phyloP scores from a whole-genome alignment of 2,113 vertebrate genomes.

The Saccopteryx leptura region DNA sequence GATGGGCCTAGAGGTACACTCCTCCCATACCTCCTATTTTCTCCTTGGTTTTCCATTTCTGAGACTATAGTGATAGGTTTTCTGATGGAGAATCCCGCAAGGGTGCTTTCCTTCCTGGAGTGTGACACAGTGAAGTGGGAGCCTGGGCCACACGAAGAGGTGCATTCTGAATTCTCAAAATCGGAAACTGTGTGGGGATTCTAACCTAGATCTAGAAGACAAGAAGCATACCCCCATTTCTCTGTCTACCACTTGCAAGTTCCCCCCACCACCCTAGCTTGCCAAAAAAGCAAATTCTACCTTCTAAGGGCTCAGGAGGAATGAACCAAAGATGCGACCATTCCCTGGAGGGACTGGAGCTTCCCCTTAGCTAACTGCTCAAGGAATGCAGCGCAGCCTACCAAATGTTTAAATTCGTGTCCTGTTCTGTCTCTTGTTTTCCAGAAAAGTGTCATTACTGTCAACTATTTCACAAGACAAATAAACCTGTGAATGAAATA shows the following conservation, averaged over 20 bases:
- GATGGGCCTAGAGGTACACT: neutral
- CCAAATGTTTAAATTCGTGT: constrained; percentile 73
- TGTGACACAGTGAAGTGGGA: neutral
- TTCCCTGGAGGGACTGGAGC: neutral
- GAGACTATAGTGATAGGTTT: constrained; percentile 39
- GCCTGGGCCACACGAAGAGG: neutral
- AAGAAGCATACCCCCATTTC: neutral
- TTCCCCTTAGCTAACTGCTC: constrained; percentile 53
- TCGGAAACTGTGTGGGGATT: constrained; percentile 60
- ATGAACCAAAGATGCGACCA: neutral
- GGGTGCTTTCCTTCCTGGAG: neutral
- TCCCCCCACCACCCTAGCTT: neutral
- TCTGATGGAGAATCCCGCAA: neutral
- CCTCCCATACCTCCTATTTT: constrained; percentile 53
- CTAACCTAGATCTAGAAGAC: constrained; percentile 46
- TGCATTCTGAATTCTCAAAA: constrained; percentile 77
- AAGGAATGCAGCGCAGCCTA: constrained; percentile 66
- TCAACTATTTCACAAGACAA: constrained; percentile 81
- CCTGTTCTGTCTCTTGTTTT: constrained; percentile 77
- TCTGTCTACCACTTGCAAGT: neutral
- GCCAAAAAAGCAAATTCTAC: constrained; percentile 60
- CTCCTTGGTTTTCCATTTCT: constrained; percentile 57
- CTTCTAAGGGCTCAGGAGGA: constrained; percentile 64
- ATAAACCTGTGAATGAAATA: constrained; percentile 84
- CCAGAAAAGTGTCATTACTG: constrained; percentile 77